Percentiles rank a stretch among this genome's conserved stretches.
phyloP scores from a whole-genome alignment of 2,113 vertebrate genomes.

The Progne subis region DNA sequence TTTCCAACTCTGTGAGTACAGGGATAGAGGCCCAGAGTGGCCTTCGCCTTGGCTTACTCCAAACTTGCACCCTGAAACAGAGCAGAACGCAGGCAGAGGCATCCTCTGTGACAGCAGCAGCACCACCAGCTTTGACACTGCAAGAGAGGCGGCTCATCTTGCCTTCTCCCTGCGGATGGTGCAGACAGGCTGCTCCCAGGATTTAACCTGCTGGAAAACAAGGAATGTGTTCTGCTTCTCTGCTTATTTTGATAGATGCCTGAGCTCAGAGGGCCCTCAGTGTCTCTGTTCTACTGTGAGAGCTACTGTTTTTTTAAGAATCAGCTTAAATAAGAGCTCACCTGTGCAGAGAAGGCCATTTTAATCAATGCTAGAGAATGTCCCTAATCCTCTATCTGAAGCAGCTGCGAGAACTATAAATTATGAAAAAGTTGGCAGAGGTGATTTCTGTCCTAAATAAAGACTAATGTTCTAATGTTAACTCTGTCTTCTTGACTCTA shows the following conservation, averaged over 20 bases:
- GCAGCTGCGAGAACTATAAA: neutral
- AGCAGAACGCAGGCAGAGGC: neutral
- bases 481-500: neutral
- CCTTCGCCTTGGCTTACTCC: neutral
- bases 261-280: neutral
- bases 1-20: neutral
- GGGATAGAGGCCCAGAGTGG: neutral
- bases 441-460: constrained; percentile 27
- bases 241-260: neutral
- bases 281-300: neutral
- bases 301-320: neutral
- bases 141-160: neutral
- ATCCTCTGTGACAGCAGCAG: neutral
- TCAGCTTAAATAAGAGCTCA: neutral
- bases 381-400: constrained; percentile 1
- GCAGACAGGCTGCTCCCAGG: neutral
- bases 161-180: neutral
- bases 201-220: neutral
- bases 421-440: neutral
- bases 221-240: neutral
- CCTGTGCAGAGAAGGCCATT: neutral
- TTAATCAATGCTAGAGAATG: neutral
- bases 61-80: neutral
- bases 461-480: neutral
- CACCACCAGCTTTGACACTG: neutral